These are phyloP conservation scores for Drosophila ezoana DNA, from an alignment of 2,888 invertebrate species.

Conservation along the genomic window DNA sequence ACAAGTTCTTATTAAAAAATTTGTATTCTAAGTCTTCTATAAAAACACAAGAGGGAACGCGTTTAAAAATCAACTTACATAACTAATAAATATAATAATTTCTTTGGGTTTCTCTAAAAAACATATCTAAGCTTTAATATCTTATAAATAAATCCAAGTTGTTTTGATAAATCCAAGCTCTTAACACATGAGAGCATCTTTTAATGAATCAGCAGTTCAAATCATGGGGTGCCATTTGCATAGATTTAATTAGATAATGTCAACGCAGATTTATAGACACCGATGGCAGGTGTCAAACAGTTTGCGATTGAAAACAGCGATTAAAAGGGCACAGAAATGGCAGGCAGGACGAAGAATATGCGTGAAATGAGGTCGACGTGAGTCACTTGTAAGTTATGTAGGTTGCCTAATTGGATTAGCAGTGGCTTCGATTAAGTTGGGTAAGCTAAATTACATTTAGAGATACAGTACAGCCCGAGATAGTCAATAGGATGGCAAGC, in stretches of 20 bases:
- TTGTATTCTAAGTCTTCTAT: too few relatives aligned
- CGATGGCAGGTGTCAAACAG: slow-evolving; percentile 25
- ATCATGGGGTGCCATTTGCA: slow-evolving; percentile 46
- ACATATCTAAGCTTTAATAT: too few relatives aligned
- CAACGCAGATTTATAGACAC: slow-evolving; percentile 6
- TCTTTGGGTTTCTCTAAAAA: too few relatives aligned
- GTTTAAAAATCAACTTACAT: too few relatives aligned
- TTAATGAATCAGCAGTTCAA: background rate
- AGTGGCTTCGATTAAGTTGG: background rate
- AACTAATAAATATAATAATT: too few relatives aligned
- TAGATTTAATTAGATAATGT: slow-evolving; percentile 63
- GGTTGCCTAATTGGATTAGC: slow-evolving; percentile 21
- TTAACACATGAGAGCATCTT: background rate
- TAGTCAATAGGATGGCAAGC: background rate
- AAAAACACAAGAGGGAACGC: too few relatives aligned
- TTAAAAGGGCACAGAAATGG: slow-evolving; percentile 1
- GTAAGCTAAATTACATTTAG: background rate
- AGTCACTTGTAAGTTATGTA: background rate
- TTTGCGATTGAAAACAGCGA: slow-evolving; percentile 31
- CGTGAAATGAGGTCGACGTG: slow-evolving; percentile 2
- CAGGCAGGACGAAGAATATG: slow-evolving; percentile 8
- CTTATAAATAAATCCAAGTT: too few relatives aligned
- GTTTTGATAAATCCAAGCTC: too few relatives aligned
- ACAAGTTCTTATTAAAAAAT: too few relatives aligned
- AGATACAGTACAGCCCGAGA: too few relatives aligned